Evolutionary conservation across 2,888 invertebrate genomes (phyloP).

Genomic region (Myathropa florea): DNA sequence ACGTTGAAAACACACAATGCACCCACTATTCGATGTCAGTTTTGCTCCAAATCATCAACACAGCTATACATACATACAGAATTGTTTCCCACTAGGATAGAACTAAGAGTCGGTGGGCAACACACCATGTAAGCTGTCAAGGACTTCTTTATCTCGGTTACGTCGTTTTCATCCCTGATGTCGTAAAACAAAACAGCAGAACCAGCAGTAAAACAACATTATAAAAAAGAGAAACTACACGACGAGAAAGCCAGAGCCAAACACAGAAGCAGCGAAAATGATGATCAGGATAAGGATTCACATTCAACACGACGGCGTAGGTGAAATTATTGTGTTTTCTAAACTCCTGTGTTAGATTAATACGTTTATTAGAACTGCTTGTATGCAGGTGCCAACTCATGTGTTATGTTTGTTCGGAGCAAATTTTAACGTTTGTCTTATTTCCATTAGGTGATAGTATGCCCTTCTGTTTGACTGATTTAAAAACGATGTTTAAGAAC

Average conservation of each 20-base stretch:
- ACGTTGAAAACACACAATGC: not conserved
- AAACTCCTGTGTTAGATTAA: not conserved
- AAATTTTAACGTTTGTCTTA: not conserved
- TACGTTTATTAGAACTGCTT: not conserved
- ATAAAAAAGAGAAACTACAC: not conserved
- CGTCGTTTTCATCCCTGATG: not conserved
- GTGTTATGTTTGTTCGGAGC: not conserved
- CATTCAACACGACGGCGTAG: not conserved
- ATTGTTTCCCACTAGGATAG: not conserved
- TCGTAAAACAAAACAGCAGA: not conserved
- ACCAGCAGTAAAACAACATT: not conserved
- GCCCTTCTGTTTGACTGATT: not conserved
- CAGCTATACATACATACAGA: not conserved
- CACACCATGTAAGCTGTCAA: slow-evolving; percentile 1
- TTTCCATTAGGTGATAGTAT: not conserved
- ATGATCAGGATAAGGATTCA: slow-evolving; percentile 2
- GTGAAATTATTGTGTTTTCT: not conserved
- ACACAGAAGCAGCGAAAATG: not conserved
- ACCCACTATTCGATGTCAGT: not conserved
- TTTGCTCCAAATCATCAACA: not conserved
- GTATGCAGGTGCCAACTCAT: not conserved
- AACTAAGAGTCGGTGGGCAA: slow-evolving; percentile 1
- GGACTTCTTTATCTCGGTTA: slow-evolving; percentile 8
- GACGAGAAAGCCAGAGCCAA: not conserved
- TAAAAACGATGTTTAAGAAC: not conserved